phyloP scores from a whole-genome alignment of 2,113 vertebrate species.

The Notarius quadriscutis region DNA sequence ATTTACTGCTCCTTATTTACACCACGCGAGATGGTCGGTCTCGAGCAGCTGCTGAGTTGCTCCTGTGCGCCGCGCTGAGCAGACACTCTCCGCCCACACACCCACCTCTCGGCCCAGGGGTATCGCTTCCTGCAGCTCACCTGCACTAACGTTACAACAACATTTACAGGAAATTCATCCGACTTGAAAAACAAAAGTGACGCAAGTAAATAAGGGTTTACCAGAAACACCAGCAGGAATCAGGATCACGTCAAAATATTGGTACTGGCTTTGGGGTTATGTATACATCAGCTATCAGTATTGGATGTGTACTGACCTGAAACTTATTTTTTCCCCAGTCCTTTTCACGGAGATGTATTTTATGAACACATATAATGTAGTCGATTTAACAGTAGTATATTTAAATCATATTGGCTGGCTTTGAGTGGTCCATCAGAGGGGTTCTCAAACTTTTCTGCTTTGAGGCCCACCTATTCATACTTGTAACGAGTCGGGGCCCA shows the following conservation, averaged over 20 bases:
- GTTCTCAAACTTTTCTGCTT: too few species aligned
- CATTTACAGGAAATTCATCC: slow-evolving; percentile 21
- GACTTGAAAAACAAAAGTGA: neutral
- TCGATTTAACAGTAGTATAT: too few species aligned
- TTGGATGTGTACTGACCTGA: neutral
- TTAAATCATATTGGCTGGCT: too few species aligned
- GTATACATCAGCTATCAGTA: neutral
- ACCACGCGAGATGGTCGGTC: neutral
- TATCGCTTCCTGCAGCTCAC: slow-evolving; percentile 7
- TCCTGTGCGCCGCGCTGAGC: neutral
- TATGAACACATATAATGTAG: too few species aligned
- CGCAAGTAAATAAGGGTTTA: neutral
- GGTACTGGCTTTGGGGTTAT: neutral
- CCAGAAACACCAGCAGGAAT: neutral
- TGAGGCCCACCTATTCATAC: too few species aligned
- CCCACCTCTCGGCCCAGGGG: neutral
- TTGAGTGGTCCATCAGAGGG: too few species aligned
- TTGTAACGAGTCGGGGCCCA: too few species aligned
- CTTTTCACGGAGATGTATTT: neutral
- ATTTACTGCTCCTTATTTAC: neutral
- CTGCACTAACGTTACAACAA: neutral
- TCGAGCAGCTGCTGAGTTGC: neutral
- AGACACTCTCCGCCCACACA: neutral
- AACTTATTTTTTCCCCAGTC: neutral
- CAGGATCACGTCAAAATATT: neutral